Evolutionary conservation across 2,888 invertebrate genomes (phyloP).

Genomic region (Abscondita cerata): DNA sequence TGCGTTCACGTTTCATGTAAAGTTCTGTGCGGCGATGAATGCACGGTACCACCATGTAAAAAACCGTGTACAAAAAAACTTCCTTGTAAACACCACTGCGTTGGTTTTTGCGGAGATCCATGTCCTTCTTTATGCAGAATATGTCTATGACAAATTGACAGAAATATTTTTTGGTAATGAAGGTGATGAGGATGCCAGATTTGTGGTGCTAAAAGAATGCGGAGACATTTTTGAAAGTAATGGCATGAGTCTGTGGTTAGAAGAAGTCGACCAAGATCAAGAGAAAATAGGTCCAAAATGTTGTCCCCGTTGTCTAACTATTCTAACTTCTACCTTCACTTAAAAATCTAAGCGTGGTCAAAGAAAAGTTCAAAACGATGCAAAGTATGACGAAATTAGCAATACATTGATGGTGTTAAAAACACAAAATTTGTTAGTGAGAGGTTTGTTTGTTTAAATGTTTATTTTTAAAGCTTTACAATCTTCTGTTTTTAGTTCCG

Average conservation of each 20-base stretch:
- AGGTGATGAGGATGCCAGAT: conserved; percentile 64
- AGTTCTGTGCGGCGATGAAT: conserved; percentile 60
- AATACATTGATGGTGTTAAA: too few species aligned
- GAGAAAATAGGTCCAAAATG: conserved; percentile 44
- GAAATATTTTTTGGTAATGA: conserved; percentile 59
- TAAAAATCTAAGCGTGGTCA: too few species aligned
- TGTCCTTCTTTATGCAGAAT: conserved; percentile 68
- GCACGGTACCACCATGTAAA: conserved; percentile 59
- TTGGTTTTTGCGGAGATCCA: conserved; percentile 76
- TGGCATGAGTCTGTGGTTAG: conserved; percentile 58
- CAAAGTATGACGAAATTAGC: too few species aligned
- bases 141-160: conserved; percentile 63
- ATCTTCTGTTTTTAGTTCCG: too few species aligned
- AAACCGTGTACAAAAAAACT: conserved; percentile 56
- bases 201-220: conserved; percentile 64
- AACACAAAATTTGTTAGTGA: too few species aligned
- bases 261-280: conserved; percentile 39
- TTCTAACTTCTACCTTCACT: conserved; percentile 66
- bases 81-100: conserved; percentile 68
- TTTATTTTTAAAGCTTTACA: too few species aligned
- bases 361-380: too few species aligned
- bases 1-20: conserved; percentile 63
- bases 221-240: conserved; percentile 61
- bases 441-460: too few species aligned
- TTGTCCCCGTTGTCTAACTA: conserved; percentile 68